Evolutionary conservation across 2,113 vertebrate species (phyloP).

Genomic region (Seriola rivoliana): DNA sequence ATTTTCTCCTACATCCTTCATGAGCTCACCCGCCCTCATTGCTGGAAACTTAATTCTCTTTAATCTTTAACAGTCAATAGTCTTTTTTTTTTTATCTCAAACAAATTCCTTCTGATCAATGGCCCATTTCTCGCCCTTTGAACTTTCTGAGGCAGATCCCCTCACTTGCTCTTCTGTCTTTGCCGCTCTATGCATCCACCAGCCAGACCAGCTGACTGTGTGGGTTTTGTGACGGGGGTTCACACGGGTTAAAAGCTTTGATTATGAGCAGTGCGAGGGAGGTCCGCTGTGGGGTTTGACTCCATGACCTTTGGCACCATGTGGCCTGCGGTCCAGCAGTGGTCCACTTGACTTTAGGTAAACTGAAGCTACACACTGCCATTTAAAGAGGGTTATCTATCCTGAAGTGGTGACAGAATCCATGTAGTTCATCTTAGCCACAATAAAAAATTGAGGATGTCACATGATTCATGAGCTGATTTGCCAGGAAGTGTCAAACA

Average conservation of each 20-base stretch:
- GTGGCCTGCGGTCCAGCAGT: not conserved
- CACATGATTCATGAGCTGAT: not conserved
- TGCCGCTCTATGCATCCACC: constrained; percentile 5
- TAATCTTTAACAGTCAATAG: constrained; percentile 51
- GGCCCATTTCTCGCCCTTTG: constrained; percentile 31
- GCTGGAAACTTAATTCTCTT: constrained; percentile 13
- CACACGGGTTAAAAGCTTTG: constrained; percentile 66
- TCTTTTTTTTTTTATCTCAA: constrained; percentile 29
- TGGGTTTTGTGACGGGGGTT: constrained; percentile 56
- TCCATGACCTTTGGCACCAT: constrained; percentile 34
- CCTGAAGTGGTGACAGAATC: constrained; percentile 1
- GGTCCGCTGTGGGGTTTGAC: constrained; percentile 42
- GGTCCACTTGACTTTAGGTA: constrained; percentile 29
- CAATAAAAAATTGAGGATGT: not conserved
- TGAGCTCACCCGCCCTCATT: not conserved
- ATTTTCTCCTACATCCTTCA: not conserved
- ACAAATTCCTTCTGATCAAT: constrained; percentile 38
- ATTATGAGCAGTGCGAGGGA: constrained; percentile 33
- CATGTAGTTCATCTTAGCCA: constrained; percentile 9
- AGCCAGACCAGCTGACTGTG: constrained; percentile 47
- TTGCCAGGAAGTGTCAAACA: not conserved
- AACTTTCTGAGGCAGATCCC: constrained; percentile 26
- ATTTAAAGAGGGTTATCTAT: constrained; percentile 15
- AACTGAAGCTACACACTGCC: constrained; percentile 15
- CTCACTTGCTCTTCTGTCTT: not conserved